Base-by-base conservation (phyloP, 2,113 vertebrate genomes). In the Oplegnathus fasciatus region DNA sequence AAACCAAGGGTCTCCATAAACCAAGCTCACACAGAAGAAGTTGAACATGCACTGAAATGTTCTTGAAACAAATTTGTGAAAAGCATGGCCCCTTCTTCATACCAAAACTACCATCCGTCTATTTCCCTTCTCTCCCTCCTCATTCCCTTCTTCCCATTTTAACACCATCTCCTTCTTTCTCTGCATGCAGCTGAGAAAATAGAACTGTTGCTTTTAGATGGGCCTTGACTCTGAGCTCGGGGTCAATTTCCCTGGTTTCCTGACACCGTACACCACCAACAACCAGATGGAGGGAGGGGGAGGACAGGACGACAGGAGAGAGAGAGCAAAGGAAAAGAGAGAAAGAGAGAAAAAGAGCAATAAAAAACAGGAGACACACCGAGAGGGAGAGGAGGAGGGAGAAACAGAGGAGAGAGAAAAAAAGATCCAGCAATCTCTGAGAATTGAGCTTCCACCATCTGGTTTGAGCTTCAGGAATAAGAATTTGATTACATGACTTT, bases 171-270 rank as follows among this genome's bases (percentile, higher is more conserved):
- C 20, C 30, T 40, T n/a, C 82, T 73, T 70, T 48, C 83, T 84
- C 78, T 85, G 50, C 30, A 70, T 72, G 87, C 94, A 96, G 95
- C 94, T 95, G 94, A 93, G 92, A 95, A 94, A 95, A 95, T 88
- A 95, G 68, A 84, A 74, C 81, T 28, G 42, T 62, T 88, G 82
- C 75, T 52, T 88, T 91, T 84, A 88, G 89, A 92, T 28, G 73
- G 88, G 85, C 90, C 92, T 92, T 46, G 77, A 91, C 90, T 92
- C 89, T 88, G 82, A 78, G 88, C 69, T 95, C 80, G 66, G 83
- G 93, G 93, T 95, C 92, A 91, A 86, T 90, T 90, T 93, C 85
- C 86, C 82, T 76, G 77, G 89, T 90, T 95, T 95, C 93, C 93
- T 86, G 92, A 90, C 88, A 91, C 34, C 61, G 32, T 75, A 90